Base-by-base conservation (phyloP, 1,140 invertebrate genomes). In the Varroa destructor region DNA sequence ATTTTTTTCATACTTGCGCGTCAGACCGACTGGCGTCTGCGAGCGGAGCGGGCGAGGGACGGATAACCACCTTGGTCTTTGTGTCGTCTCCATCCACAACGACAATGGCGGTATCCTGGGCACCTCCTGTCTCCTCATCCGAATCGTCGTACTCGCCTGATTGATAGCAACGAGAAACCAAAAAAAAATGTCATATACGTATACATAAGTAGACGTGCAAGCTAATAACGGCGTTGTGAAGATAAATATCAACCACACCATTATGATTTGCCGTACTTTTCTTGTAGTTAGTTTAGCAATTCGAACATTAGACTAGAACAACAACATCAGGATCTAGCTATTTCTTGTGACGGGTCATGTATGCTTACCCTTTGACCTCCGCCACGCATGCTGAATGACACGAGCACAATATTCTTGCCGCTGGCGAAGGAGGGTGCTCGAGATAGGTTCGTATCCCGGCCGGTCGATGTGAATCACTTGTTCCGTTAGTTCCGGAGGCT, bases 361-460 rank as follows among this genome's bases (percentile, higher is more conserved):
- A 10, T 46, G 37, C 61, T 25, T 40, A 67, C 72, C 74, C 56
- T 74, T 74, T 71, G 76, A 80, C 42, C 77, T 76, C 55, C 77
- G 73, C 90, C 91, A 97, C 67, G 91, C 90, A 77, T 89, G 88
- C 81, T 97, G 93, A 76, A 97, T 96, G 37, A 96, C 85, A 73
- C 90, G 84, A 72, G 93, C 93, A 81, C 91, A 94, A 81, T 94
- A 95, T 78, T 95, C 91, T 80, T 97, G 93, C 51, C 93, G 85
- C 81, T 97, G 93, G 70, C 93, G 83, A 89, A 90, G 93, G 54
- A 96, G 82, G 14, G 92, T 96, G 25, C 90, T 92, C 74, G 89
- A 93, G 56, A 96, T 89, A 14, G 89, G 89, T 78, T 93, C 89
- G 81, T 96, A 96, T 73, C 90, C 89, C 42, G 86, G 85, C 77